These are phyloP conservation scores for Cepaea nemoralis DNA, from an alignment of 1,140 invertebrate species.

Conservation along the genomic window DNA sequence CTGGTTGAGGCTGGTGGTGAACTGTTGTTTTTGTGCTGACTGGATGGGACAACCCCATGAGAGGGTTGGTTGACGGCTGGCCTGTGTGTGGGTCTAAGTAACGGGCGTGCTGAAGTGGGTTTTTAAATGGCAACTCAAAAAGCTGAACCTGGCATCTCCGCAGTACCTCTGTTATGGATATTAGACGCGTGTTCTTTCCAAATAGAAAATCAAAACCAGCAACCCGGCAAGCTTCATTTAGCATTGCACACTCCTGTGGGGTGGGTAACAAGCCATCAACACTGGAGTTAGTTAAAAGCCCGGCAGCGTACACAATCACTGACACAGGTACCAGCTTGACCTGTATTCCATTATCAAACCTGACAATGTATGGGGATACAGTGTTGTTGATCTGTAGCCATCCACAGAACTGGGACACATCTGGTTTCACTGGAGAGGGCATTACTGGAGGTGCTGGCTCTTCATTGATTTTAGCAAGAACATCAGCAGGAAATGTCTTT, in stretches of 20 bases:
- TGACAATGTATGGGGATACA: constrained; percentile 88
- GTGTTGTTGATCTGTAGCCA: constrained; percentile 94
- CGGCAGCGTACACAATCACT: constrained; percentile 70
- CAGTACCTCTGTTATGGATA: constrained; percentile 58
- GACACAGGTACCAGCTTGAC: constrained; percentile 92
- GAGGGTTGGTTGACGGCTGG: neutral
- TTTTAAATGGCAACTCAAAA: constrained; percentile 63
- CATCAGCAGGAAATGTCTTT: constrained; percentile 82
- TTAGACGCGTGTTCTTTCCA: constrained; percentile 62
- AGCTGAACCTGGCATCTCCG: constrained; percentile 57
- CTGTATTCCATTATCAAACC: constrained; percentile 76
- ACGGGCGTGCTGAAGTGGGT: constrained; percentile 66
- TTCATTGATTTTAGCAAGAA: constrained; percentile 80
- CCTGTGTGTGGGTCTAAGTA: constrained; percentile 54
- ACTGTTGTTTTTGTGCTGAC: neutral
- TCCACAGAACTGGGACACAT: constrained; percentile 77
- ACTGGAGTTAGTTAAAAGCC: constrained; percentile 52
- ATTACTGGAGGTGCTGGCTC: constrained; percentile 19
- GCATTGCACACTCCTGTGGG: constrained; percentile 60
- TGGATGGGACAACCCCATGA: neutral
- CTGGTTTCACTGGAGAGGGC: constrained; percentile 18
- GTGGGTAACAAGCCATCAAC: constrained; percentile 56
- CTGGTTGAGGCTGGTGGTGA: neutral
- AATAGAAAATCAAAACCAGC: constrained; percentile 67
- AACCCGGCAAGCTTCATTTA: constrained; percentile 65